A percentile compares a stretch with the other conserved stretches of the same genome.
phyloP scores from a whole-genome alignment of 1,140 invertebrate genomes.

The Lepidurus packardi region DNA sequence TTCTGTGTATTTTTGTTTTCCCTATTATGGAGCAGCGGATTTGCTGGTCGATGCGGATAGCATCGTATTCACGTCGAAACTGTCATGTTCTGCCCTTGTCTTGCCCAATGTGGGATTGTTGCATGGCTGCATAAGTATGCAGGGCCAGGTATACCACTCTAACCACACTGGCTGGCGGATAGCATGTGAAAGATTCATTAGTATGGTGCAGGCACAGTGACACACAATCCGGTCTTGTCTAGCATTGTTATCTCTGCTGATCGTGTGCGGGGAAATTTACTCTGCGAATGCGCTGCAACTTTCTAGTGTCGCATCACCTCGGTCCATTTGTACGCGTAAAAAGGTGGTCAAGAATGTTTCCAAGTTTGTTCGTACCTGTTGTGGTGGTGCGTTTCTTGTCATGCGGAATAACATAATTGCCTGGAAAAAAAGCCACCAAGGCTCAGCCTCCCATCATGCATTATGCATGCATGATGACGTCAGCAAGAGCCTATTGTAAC shows the following conservation, averaged over 20 bases:
- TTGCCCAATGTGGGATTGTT: neutral
- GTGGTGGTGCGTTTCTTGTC: neutral
- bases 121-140: conserved; percentile 14
- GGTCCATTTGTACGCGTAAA: no score
- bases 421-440: neutral
- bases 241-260: neutral
- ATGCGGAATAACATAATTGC: neutral
- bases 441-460: neutral
- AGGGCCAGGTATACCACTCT: conserved; percentile 5
- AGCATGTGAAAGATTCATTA: neutral
- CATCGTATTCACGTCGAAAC: neutral
- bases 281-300: no score
- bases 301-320: no score
- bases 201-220: conserved; percentile 5
- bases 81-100: neutral
- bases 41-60: neutral
- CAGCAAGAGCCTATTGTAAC: conserved; percentile 2
- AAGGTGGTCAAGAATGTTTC: neutral
- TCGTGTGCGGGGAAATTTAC: no score
- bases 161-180: neutral
- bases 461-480: conserved; percentile 2
- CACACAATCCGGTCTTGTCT: conserved; percentile 18
- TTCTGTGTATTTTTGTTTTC: neutral
- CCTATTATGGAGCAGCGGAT: neutral
- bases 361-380: neutral